These are phyloP conservation scores for Trididemnum nubilum DNA, from an alignment of 23 tunicate species.

Conservation along the genomic window DNA sequence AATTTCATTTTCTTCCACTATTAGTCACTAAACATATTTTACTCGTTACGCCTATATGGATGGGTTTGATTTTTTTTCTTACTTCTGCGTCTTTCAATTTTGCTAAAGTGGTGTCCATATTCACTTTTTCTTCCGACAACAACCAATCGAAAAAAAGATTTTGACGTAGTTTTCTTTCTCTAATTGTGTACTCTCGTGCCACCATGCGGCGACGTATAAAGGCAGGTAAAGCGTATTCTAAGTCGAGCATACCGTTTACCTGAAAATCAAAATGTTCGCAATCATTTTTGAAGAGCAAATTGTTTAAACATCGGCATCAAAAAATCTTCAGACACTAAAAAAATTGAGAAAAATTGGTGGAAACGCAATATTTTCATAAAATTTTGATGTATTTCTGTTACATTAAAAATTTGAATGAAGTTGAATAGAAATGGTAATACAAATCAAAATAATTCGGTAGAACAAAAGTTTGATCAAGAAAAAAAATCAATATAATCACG, in stretches of 20 bases:
- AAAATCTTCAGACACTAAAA: neutral
- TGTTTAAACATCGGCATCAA: neutral
- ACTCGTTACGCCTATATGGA: too few relatives aligned
- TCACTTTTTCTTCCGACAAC: slow-evolving; percentile 32
- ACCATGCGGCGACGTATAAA: slow-evolving; percentile 66
- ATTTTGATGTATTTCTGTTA: too few relatives aligned
- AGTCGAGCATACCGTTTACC: slow-evolving; percentile 46
- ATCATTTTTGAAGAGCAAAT: neutral
- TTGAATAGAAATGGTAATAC: too few relatives aligned
- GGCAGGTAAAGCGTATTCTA: slow-evolving; percentile 49
- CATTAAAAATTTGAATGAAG: too few relatives aligned
- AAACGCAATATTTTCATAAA: neutral
- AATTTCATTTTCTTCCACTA: too few relatives aligned
- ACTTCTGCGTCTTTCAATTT: neutral
- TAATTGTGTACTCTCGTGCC: slow-evolving; percentile 16
- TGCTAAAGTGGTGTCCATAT: neutral
- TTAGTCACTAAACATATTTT: too few relatives aligned
- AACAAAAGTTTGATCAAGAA: too few relatives aligned
- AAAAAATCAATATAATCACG: too few relatives aligned
- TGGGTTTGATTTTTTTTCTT: neutral
- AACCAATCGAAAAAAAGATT: slow-evolving; percentile 28
- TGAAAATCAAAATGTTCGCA: slow-evolving; percentile 14
- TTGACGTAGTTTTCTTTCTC: slow-evolving; percentile 26
- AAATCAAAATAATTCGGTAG: too few relatives aligned
- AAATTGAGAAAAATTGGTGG: neutral